Conservation (phyloP, 2,113 vertebrate species). For the Corythoichthys intestinalis region DNA sequence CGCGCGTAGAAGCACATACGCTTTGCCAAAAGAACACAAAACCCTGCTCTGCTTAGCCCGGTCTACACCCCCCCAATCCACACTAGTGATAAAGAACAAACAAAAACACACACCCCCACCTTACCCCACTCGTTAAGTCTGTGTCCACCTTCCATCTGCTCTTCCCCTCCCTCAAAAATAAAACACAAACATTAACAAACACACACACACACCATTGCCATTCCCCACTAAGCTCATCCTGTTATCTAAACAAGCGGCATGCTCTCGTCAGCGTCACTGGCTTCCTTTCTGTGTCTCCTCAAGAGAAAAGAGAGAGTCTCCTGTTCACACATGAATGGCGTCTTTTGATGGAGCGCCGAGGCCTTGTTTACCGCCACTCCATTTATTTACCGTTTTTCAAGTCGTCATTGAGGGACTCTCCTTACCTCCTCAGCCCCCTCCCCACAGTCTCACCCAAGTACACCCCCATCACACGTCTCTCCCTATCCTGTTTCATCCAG, state of each 20-base stretch:
- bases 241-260: slow-evolving; percentile 67
- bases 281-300: slow-evolving; percentile 58
- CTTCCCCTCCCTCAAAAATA: slow-evolving; percentile 15
- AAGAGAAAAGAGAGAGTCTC: slow-evolving; percentile 64
- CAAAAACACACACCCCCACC: slow-evolving; percentile 41
- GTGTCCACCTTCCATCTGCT: slow-evolving; percentile 56
- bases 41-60: slow-evolving; percentile 31
- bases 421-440: slow-evolving; percentile 18
- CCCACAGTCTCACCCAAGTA: slow-evolving; percentile 22
- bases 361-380: slow-evolving; percentile 68
- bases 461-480: slow-evolving; percentile 49
- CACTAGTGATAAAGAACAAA: slow-evolving; percentile 36
- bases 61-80: slow-evolving; percentile 24
- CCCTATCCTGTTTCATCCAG: slow-evolving; percentile 58
- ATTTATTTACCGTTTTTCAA: slow-evolving; percentile 70
- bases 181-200: slow-evolving; percentile 13
- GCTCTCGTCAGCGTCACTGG: slow-evolving; percentile 53
- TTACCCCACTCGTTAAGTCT: slow-evolving; percentile 38
- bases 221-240: slow-evolving; percentile 63
- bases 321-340: slow-evolving; percentile 69
- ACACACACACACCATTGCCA: slow-evolving; percentile 24
- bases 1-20: slow-evolving; percentile 15
- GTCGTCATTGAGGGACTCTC: slow-evolving; percentile 64
- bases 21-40: slow-evolving; percentile 46
- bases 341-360: slow-evolving; percentile 66